Percentiles rank a stretch among this genome's conserved stretches.
phyloP scores from a whole-genome alignment of 2,113 vertebrate genomes.

The Brachypteracias leptosomus region DNA sequence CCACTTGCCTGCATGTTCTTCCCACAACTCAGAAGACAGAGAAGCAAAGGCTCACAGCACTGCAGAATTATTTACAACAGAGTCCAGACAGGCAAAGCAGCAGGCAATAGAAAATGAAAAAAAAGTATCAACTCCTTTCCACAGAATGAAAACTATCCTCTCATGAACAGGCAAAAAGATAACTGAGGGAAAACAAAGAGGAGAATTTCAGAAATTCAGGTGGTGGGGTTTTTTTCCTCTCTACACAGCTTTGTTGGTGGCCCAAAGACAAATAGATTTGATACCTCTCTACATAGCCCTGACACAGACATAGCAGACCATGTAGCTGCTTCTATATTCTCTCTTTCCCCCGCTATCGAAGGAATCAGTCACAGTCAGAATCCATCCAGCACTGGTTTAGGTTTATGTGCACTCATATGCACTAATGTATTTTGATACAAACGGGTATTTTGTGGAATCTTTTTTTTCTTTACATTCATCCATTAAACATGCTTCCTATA shows the following conservation, averaged over 20 bases:
- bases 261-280: not conserved
- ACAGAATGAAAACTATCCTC: not conserved
- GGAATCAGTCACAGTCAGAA: not conserved
- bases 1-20: not conserved
- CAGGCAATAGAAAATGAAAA: not conserved
- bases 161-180: not conserved
- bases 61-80: conserved; percentile 13
- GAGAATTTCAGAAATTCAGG: not conserved
- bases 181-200: not conserved
- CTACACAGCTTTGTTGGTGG: not conserved
- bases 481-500: not conserved
- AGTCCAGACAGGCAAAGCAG: not conserved
- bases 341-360: not conserved
- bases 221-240: not conserved
- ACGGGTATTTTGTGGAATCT: not conserved
- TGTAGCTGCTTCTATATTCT: not conserved
- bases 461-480: not conserved
- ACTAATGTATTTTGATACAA: not conserved
- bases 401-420: not conserved
- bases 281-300: not conserved
- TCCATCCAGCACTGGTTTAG: not conserved
- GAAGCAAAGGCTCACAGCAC: not conserved
- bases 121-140: not conserved
- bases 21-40: not conserved
- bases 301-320: not conserved